These are phyloP conservation scores for Semnornis frantzii DNA, from an alignment of 2,113 vertebrate species.

Conservation along the genomic window DNA sequence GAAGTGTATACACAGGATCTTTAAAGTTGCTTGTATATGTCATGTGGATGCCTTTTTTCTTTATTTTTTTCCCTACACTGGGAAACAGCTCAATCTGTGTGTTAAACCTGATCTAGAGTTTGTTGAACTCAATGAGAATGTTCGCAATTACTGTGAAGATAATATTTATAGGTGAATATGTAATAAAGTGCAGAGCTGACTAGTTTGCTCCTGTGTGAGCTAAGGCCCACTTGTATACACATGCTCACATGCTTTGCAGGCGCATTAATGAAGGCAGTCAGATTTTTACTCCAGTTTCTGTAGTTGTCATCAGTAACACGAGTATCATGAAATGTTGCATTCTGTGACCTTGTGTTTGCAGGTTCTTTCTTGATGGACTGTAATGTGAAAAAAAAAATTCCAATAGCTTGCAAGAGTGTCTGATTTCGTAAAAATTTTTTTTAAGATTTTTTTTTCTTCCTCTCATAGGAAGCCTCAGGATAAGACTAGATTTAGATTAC, in stretches of 20 bases:
- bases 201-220: not conserved
- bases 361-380: slow-evolving; percentile 52
- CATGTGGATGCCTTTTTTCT: not conserved
- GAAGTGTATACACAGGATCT: not conserved
- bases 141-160: not conserved
- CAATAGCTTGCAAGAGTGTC: slow-evolving; percentile 29
- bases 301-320: slow-evolving; percentile 40
- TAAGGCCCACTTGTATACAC: not conserved
- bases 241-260: slow-evolving; percentile 29
- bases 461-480: not conserved
- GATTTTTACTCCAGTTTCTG: slow-evolving; percentile 51
- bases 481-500: slow-evolving; percentile 14
- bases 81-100: not conserved
- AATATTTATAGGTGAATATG: not conserved
- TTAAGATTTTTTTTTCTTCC: not conserved
- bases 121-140: not conserved
- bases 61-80: not conserved
- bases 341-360: slow-evolving; percentile 33
- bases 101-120: not conserved
- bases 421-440: not conserved
- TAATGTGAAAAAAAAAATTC: slow-evolving; percentile 20
- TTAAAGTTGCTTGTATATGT: not conserved
- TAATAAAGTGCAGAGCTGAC: not conserved
- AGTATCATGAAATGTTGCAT: slow-evolving; percentile 23
- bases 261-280: slow-evolving; percentile 36